Conservation (phyloP, 2,113 vertebrate species). For the Sardina pilchardus region DNA sequence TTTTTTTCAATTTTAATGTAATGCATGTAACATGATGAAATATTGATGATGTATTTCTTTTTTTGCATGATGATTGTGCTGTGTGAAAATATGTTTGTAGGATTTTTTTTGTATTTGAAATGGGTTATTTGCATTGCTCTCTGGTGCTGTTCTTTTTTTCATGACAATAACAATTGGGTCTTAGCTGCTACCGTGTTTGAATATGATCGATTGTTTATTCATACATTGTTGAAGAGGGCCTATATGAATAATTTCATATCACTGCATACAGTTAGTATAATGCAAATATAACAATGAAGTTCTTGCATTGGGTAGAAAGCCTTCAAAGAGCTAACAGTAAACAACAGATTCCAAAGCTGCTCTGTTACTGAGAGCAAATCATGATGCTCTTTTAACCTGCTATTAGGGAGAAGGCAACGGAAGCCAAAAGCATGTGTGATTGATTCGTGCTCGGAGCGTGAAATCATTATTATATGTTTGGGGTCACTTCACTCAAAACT, state of each 20-base stretch:
- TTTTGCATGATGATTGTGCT: neutral
- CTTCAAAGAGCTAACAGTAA: neutral
- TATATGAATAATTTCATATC: neutral
- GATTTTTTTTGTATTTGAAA: neutral
- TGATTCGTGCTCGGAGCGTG: neutral
- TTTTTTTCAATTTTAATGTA: neutral
- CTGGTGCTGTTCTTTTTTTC: neutral
- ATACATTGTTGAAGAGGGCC: neutral
- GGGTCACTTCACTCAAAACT: slow-evolving; percentile 9
- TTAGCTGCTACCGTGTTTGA: neutral
- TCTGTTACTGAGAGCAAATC: neutral
- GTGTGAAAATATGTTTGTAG: neutral
- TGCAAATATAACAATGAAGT: neutral
- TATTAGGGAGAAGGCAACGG: neutral
- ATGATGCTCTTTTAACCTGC: neutral
- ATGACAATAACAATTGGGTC: neutral
- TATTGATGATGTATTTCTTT: neutral
- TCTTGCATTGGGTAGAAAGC: neutral
- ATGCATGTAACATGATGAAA: neutral
- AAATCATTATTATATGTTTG: neutral
- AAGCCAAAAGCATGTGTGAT: neutral
- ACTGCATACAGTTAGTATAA: no score
- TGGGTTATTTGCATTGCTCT: neutral
- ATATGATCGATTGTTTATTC: neutral
- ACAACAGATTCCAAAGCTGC: neutral